phyloP scores from a whole-genome alignment of 2,888 invertebrate species.

The Aricia artaxerxes region DNA sequence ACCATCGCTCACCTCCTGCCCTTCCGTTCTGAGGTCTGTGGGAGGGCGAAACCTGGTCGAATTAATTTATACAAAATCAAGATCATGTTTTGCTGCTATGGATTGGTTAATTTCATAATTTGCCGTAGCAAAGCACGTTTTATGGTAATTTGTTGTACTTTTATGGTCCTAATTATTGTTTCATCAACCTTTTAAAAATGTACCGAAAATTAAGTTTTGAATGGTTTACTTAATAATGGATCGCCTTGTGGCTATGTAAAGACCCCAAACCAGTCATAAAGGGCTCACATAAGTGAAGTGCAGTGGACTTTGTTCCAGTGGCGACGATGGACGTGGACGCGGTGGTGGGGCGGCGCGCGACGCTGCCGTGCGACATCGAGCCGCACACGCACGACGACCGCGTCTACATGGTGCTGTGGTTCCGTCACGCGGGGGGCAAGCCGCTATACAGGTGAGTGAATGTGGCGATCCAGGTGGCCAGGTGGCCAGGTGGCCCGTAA shows the following conservation, averaged over 20 bases:
- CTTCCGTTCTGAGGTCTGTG: conserved; percentile 1
- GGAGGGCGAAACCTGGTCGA: neutral
- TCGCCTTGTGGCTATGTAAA: no score
- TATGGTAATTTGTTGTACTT: no score
- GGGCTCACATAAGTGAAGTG: conserved; percentile 52
- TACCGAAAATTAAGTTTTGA: no score
- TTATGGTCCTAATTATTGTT: no score
- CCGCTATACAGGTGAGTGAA: conserved; percentile 90
- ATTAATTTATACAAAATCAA: neutral
- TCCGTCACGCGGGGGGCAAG: conserved; percentile 90
- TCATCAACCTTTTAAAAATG: no score
- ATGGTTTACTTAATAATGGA: no score
- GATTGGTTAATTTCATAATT: no score
- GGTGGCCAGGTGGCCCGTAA: no score
- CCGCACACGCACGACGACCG: conserved; percentile 90
- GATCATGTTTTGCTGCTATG: neutral
- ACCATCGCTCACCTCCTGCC: neutral
- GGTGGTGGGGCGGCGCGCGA: conserved; percentile 90
- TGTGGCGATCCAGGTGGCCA: no score
- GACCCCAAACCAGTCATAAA: conserved; percentile 4
- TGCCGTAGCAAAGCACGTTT: no score
- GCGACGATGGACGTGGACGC: conserved; percentile 85
- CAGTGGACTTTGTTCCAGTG: conserved; percentile 75
- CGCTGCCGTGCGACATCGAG: conserved; percentile 93
- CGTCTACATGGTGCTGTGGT: conserved; percentile 96